Evolutionary conservation across 1,140 invertebrate species (phyloP).

Genomic region (Cephus cinctus): DNA sequence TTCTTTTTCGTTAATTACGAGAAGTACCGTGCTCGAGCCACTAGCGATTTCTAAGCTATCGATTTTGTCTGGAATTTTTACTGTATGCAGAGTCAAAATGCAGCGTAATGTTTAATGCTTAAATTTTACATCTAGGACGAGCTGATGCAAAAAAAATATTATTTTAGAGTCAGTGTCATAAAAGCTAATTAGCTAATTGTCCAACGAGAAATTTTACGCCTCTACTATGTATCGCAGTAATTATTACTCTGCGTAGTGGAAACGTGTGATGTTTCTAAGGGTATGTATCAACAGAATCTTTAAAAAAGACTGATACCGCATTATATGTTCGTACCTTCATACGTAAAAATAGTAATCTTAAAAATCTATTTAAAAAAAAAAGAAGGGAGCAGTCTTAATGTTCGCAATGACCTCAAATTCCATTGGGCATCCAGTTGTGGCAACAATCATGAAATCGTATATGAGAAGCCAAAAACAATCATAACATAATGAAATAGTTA

Average conservation of each 20-base stretch:
- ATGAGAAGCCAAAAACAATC: too few species aligned
- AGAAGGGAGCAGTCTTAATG: too few species aligned
- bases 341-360: too few species aligned
- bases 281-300: too few species aligned
- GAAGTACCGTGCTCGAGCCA: conserved; percentile 1
- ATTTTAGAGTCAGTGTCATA: not conserved
- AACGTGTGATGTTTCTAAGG: not conserved
- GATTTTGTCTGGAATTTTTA: conserved; percentile 3
- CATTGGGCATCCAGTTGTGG: too few species aligned
- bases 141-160: not conserved
- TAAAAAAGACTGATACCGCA: too few species aligned
- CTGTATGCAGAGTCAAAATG: conserved; percentile 15
- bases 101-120: not conserved
- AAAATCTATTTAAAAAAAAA: too few species aligned
- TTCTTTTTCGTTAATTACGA: conserved; percentile 3
- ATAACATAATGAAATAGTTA: too few species aligned
- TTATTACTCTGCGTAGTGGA: conserved; percentile 8
- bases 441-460: too few species aligned
- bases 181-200: not conserved
- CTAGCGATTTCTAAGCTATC: conserved; percentile 1
- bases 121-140: not conserved
- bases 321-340: too few species aligned
- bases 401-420: too few species aligned
- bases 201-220: not conserved
- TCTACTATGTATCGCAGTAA: not conserved